A percentile compares a stretch with the other conserved stretches of the same genome.
phyloP scores from a whole-genome alignment of 2,113 vertebrate species.

The Ochotona curzoniae region DNA sequence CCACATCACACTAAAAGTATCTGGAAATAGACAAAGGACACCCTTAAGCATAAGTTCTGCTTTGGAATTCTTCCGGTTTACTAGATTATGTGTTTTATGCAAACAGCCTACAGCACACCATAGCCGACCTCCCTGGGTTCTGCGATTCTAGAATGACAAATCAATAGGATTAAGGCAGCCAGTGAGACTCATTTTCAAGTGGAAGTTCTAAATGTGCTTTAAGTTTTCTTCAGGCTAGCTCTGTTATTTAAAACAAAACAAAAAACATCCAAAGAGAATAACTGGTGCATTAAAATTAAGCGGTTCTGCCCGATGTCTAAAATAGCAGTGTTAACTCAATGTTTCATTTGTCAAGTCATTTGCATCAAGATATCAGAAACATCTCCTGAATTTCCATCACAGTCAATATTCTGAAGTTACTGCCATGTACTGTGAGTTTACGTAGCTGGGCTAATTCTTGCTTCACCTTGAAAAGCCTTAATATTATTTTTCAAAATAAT shows the following conservation, averaged over 20 bases:
- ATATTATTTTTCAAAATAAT: constrained; percentile 52
- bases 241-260: background rate
- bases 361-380: constrained; percentile 24
- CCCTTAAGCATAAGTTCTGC: background rate
- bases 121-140: constrained; percentile 57
- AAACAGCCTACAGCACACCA: constrained; percentile 23
- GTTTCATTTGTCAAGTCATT: constrained; percentile 32
- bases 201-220: constrained; percentile 35
- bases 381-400: background rate
- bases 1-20: background rate
- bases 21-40: constrained; percentile 37
- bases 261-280: constrained; percentile 19
- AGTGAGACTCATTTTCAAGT: constrained; percentile 5
- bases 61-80: constrained; percentile 63
- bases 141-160: constrained; percentile 65
- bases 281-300: constrained; percentile 66
- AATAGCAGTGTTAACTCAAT: background rate
- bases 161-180: constrained; percentile 15
- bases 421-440: background rate
- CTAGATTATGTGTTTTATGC: constrained; percentile 54
- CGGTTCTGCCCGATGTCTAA: constrained; percentile 43
- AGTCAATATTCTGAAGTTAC: constrained; percentile 44
- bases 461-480: constrained; percentile 39
- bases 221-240: constrained; percentile 48
- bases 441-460: constrained; percentile 46